A percentile compares a stretch with the other conserved stretches of the same genome.
These are phyloP conservation scores for Anagrus nilaparvatae DNA, from an alignment of 1,140 invertebrate genomes.

Conservation along the genomic window DNA sequence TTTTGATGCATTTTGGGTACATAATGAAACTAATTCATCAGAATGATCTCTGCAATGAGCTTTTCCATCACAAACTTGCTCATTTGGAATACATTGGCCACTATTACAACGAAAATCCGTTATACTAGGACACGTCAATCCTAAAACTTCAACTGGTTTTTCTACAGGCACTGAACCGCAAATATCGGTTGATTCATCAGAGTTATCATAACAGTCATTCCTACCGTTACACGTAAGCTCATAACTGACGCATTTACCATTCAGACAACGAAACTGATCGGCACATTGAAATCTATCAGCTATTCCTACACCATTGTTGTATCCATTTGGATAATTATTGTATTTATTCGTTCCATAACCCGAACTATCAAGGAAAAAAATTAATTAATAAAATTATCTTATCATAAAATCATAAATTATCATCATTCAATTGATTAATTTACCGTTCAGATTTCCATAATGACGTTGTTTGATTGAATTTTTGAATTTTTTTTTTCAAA, in stretches of 20 bases:
- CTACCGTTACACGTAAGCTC: constrained; percentile 46
- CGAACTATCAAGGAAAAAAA: too few relatives aligned
- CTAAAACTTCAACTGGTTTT: too few relatives aligned
- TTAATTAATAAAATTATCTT: too few relatives aligned
- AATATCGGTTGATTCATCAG: constrained; percentile 49
- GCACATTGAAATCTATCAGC: too few relatives aligned
- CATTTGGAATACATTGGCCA: constrained; percentile 32
- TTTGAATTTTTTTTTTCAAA: constrained; percentile 30
- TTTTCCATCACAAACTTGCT: constrained; percentile 43
- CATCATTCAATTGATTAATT: too few relatives aligned
- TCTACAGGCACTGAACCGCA: not conserved
- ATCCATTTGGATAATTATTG: too few relatives aligned
- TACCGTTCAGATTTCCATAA: too few relatives aligned
- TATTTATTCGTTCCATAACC: too few relatives aligned
- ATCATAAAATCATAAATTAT: too few relatives aligned
- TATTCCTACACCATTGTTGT: too few relatives aligned
- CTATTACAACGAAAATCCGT: constrained; percentile 27
- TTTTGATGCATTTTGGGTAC: constrained; percentile 27
- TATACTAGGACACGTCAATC: too few relatives aligned
- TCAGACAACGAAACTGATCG: constrained; percentile 47
- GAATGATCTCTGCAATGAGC: constrained; percentile 45
- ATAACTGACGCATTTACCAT: constrained; percentile 49
- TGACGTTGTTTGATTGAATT: too few relatives aligned
- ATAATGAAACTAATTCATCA: constrained; percentile 48
- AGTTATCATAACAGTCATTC: constrained; percentile 54